Evolutionary conservation across 2,888 invertebrate genomes (phyloP), one percentile per base, ranked within the genome.

Genomic region (Drosophila mimetica): DNA sequence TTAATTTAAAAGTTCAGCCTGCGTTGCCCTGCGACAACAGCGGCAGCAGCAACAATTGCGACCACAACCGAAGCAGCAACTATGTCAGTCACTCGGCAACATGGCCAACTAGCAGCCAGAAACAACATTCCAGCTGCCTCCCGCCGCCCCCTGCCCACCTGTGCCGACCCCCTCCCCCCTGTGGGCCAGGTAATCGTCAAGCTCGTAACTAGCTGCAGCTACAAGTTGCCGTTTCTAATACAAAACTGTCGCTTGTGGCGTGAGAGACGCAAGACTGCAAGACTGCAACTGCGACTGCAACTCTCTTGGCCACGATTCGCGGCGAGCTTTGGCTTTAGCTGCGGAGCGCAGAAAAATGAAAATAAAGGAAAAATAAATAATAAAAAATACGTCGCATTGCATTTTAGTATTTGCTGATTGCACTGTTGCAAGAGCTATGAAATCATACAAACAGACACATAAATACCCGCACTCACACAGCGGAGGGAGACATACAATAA

Each of bases 181-280:
- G 28, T 9, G 16, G 52, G 44, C 42, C 36, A 20, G 25, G 46
- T 46, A 58, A 65, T 69, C 71, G 52, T 75, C 74, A 78, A 71
- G 82, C 77, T 54, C 70, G 77, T 85, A 85, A 82, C 81, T 82
- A 85, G 81, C 86, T 79, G 76, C 79, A 72, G 76, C 82, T 71
- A 82, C 81, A 82, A 82, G 83, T 82, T 82, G 82, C 80, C 78
- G 86, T 83, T 82, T 82, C 86, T 82, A 82, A 85, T 82, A 86
- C 78, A 82, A 82, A 82, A 82, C 83, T 82, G 82, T 82, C 82
- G 82, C 86, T 86, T 77, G 77, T 82, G 86, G 82, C 82, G 86
- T 85, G 86, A 83, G 82, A 79, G 82, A 71, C 78, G 75, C 44
- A 39, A 20, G 30, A 41, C 36, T 60, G 36, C 13, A 11, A 30